Percentiles rank a stretch among this genome's conserved stretches.
Conservation (phyloP, 2,888 invertebrate genomes). For the Trissonchulus latispiculum region DNA sequence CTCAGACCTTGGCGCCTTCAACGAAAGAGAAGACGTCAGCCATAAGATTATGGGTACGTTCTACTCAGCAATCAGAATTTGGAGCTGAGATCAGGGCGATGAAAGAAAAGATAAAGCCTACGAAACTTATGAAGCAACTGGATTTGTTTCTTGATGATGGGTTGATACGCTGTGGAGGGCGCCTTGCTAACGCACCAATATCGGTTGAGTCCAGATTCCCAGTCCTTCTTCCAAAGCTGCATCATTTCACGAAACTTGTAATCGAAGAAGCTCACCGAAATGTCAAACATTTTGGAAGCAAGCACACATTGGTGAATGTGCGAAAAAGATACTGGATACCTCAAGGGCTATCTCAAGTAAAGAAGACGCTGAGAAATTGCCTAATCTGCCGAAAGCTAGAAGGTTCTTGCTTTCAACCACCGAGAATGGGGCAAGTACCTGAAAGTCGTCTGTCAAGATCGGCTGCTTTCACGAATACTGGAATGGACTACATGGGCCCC, state of each 20-base stretch:
- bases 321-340: slow-evolving; percentile 20
- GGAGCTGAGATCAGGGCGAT: too few relatives aligned
- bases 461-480: slow-evolving; percentile 28
- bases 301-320: slow-evolving; percentile 4
- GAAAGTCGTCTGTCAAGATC: too few relatives aligned
- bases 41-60: too few relatives aligned
- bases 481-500: slow-evolving; percentile 45
- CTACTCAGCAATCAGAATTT: too few relatives aligned
- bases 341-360: slow-evolving; percentile 14
- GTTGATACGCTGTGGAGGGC: slow-evolving; percentile 17
- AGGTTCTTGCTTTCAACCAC: slow-evolving; percentile 17
- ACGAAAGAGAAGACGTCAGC: too few relatives aligned
- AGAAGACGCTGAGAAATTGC: slow-evolving; percentile 17
- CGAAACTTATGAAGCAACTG: slow-evolving; percentile 2
- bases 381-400: slow-evolving; percentile 10
- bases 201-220: slow-evolving; percentile 10
- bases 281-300: slow-evolving; percentile 1
- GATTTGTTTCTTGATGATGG: slow-evolving; percentile 18
- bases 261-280: slow-evolving; percentile 3
- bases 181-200: slow-evolving; percentile 12
- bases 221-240: slow-evolving; percentile 4
- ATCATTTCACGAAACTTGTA: neutral
- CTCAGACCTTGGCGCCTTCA: too few relatives aligned
- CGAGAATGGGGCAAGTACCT: too few relatives aligned
- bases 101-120: slow-evolving; percentile 3